Evolutionary conservation across 2,888 invertebrate genomes (phyloP), one percentile per base, ranked within the genome.

Genomic region (Drosophila macrospina): DNA sequence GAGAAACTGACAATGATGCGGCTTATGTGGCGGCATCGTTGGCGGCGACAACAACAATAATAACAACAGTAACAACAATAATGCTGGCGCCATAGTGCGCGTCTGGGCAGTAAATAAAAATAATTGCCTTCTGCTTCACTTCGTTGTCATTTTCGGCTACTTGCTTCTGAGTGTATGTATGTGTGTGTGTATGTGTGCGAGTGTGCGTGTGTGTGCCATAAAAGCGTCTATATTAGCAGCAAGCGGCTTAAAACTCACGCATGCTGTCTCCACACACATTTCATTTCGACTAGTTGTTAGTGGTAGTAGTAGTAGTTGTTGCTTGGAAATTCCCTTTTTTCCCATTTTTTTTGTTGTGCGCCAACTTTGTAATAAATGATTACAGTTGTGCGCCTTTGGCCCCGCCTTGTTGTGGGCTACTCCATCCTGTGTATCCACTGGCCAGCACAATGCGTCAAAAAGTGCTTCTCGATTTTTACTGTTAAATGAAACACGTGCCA

Each of bases 21-120:
- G 83, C 86, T 86, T 82, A 86, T 82, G 76, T 82, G 83, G 83
- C 77, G 77, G 65, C 77, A 59, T 59, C 56, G 69, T 44, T 45
- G 56, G 26, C 36, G 56, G 45, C 54, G 56, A 34, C 62, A 60
- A 55, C 71, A 69, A 74, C 74, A 66, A 34, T 52, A 64, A 54
- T 66, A 66, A 62, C 69, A 66, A 66, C 80, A 86, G 88, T 54
- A 86, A 89, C 80, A 86, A 88, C 57, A 86, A 89, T 89, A 85
- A 77, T 74, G 74, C 71, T 90, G 90, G 90, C 90, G 90, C 90
- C 90, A 91, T 83, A 87, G 78, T 86, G 85, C 79, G 84, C 80
- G 90, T 85, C 89, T 89, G 88, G 81, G 82, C 86, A 90, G 90
- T 91, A 91, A 90, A 91, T 91, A 91, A 90, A 91, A 88, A 89